Conservation (phyloP, 2,113 vertebrate species). For the Myxocyprinus asiaticus region DNA sequence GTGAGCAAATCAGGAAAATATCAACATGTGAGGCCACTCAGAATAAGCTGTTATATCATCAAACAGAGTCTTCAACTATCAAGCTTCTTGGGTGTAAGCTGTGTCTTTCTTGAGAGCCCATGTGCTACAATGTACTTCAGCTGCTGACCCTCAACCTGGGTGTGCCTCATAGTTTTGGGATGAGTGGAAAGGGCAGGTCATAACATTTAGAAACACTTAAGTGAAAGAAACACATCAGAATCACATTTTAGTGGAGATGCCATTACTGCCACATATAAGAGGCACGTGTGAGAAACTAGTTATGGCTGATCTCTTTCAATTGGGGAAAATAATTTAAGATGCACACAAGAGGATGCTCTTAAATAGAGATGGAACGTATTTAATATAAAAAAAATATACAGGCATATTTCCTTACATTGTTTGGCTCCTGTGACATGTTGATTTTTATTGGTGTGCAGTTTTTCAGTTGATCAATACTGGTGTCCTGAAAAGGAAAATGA, state of each 20-base stretch:
- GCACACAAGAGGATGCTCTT: not conserved
- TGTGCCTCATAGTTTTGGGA: too few species aligned
- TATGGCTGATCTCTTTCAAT: not conserved
- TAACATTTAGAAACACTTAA: not conserved
- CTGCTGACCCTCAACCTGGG: too few species aligned
- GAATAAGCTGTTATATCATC: not conserved
- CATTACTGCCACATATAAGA: not conserved
- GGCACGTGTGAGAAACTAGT: not conserved
- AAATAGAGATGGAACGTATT: not conserved
- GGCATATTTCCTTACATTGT: slow-evolving; percentile 35
- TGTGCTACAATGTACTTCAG: too few species aligned
- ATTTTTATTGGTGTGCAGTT: slow-evolving; percentile 7
- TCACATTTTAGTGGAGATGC: not conserved
- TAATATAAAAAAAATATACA: not conserved
- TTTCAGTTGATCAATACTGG: slow-evolving; percentile 11
- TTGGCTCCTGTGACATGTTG: not conserved
- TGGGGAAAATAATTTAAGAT: not conserved
- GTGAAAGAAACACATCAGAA: not conserved
- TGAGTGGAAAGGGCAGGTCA: not conserved
- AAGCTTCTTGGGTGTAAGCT: too few species aligned
- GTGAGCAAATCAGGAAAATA: not conserved
- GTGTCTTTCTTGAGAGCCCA: too few species aligned
- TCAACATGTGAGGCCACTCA: not conserved
- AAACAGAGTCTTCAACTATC: too few species aligned
- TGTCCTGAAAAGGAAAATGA: slow-evolving; percentile 18